Conservation (phyloP, 2,888 invertebrate genomes). For the Axea sp. region DNA sequence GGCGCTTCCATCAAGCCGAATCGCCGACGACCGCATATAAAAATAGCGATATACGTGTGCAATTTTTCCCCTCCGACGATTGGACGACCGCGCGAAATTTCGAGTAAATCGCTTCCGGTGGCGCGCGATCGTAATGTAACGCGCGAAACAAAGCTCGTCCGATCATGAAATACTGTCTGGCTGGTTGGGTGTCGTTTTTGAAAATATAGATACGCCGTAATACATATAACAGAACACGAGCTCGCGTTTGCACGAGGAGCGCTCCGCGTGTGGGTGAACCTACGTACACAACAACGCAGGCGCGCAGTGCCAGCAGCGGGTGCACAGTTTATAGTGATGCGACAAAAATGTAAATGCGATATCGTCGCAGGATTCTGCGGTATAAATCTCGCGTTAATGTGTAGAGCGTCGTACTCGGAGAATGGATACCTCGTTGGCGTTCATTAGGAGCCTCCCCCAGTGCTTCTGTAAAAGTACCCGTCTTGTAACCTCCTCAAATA, state of each 20-base stretch:
- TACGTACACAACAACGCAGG: slow-evolving; percentile 21
- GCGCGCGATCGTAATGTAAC: slow-evolving; percentile 58
- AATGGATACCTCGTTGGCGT: slow-evolving; percentile 55
- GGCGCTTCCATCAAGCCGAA: slow-evolving; percentile 53
- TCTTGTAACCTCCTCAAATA: too few species aligned
- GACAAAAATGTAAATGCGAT: slow-evolving; percentile 79
- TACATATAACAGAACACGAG: slow-evolving; percentile 32
- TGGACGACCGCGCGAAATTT: slow-evolving; percentile 61
- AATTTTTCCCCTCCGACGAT: slow-evolving; percentile 56
- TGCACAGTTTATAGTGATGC: slow-evolving; percentile 77
- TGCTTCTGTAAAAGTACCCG: slow-evolving; percentile 9
- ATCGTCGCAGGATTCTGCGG: slow-evolving; percentile 75
- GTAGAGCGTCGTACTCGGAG: slow-evolving; percentile 68
- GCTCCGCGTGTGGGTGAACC: not conserved
- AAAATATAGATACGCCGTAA: slow-evolving; percentile 58
- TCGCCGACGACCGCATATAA: slow-evolving; percentile 39
- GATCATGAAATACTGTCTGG: slow-evolving; percentile 72
- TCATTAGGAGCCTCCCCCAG: slow-evolving; percentile 48
- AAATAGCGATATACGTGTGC: slow-evolving; percentile 44
- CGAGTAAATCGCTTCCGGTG: slow-evolving; percentile 64
- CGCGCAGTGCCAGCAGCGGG: slow-evolving; percentile 51
- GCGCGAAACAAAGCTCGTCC: slow-evolving; percentile 69
- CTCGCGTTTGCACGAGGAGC: slow-evolving; percentile 12
- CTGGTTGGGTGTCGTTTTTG: slow-evolving; percentile 54
- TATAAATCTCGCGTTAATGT: slow-evolving; percentile 79